Evolutionary conservation across 2,113 vertebrate genomes (phyloP).

Genomic region (Apodemus speciosus): DNA sequence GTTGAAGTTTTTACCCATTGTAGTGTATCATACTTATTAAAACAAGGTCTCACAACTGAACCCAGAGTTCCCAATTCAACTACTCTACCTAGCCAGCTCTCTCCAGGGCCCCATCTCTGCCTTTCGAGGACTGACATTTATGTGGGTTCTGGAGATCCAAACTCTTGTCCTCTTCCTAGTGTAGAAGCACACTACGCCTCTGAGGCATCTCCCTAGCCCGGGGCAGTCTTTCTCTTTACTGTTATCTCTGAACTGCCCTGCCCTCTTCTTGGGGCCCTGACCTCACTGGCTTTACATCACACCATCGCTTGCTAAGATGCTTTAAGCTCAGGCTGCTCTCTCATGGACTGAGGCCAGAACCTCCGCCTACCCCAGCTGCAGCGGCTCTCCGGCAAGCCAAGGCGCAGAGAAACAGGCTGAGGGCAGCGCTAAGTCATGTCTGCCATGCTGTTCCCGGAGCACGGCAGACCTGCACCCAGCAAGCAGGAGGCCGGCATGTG

Average conservation of each 20-base stretch:
- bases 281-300: neutral
- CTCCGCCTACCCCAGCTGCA: neutral
- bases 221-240: neutral
- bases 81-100: neutral
- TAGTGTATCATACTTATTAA: neutral
- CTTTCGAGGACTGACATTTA: neutral
- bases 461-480: rapidly evolving
- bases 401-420: neutral
- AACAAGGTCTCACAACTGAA: neutral
- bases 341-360: neutral
- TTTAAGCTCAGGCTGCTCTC: rapidly evolving
- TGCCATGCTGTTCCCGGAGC: rapidly evolving
- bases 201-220: neutral
- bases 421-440: neutral
- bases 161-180: neutral
- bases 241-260: no score
- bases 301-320: neutral
- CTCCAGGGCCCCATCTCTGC: no score
- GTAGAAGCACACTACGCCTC: neutral
- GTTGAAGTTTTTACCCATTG: neutral
- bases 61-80: no score
- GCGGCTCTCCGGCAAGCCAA: neutral
- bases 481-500: no score
- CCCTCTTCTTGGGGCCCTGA: no score
- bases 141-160: neutral